Evolutionary conservation across 2,797 vertebrate genomes (phyloP), one percentile per base, ranked within the genome.

Genomic region (Myoxocephalus aenaeus): DNA sequence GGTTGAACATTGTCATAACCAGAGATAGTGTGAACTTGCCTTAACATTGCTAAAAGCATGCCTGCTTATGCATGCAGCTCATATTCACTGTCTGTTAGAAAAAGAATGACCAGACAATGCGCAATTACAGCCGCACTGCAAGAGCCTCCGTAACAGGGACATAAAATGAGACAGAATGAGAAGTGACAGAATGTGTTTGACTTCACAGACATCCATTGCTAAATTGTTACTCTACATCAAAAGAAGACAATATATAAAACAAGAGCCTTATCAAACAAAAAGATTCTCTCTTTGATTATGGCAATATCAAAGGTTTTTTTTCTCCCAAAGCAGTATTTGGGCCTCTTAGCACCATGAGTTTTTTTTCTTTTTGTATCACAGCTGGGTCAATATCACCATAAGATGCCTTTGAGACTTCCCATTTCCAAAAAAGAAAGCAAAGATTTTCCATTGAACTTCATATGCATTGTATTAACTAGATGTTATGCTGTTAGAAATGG

Each of bases 151-250:
- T 82, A 68, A 70, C 44, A 46, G 48, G 59, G 50, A 74, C 27
- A 59, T 50, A 15, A 75, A 81, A 67, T 63, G 59, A 72, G 56
- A 77, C 65, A 6, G 61, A 84, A 81, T 72, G 71, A 78, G 81
- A 63, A 77, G 77, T 82, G 84, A 76, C 75, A 80, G 72, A 61
- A 70, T 69, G 50, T 40, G 70, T 82, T 80, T 76, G 70, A 75
- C 56, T 77, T 81, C 44, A 29, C 65, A 79, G 79, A 82, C 77
- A 86, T 74, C 56, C 80, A 74, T 71, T 44, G 46, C 73, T 80
- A 83, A 90, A 87, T 87, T 73, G 76, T 81, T 86, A 53, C 34
- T 72, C 68, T 51, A 66, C 84, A 84, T 87, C 87, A 85, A 84
- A 85, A 80, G 73, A 54, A 29, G 40, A 20, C 51, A 53, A 34